These are phyloP conservation scores for Xerus inauris DNA, from an alignment of 2,113 vertebrate species.

Conservation along the genomic window DNA sequence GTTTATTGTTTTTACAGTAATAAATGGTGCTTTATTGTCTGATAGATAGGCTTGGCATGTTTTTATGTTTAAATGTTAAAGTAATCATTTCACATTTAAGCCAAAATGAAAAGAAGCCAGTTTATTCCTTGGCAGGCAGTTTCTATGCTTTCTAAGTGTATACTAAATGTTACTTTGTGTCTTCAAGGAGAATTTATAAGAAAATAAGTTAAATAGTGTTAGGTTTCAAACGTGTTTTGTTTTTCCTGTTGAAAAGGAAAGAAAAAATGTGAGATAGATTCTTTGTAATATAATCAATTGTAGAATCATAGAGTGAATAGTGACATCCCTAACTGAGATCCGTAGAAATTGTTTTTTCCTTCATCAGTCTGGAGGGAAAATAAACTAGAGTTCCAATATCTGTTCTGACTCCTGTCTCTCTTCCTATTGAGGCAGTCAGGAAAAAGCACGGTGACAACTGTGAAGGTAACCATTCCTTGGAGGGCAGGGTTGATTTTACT, in stretches of 20 bases:
- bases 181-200: conserved; percentile 72
- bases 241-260: conserved; percentile 68
- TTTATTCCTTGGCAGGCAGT: conserved; percentile 76
- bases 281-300: conserved; percentile 80
- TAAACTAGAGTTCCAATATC: conserved; percentile 57
- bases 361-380: conserved; percentile 65
- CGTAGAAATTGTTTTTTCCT: conserved; percentile 29
- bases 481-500: conserved; percentile 81
- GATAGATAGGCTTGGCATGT: background rate
- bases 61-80: conserved; percentile 30
- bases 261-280: conserved; percentile 12
- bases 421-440: conserved; percentile 68
- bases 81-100: conserved; percentile 65
- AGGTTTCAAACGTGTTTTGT: conserved; percentile 77
- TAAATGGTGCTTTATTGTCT: background rate
- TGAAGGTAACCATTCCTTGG: conserved; percentile 69
- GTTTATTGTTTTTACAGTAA: conserved; percentile 28
- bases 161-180: conserved; percentile 75
- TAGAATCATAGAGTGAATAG: conserved; percentile 69
- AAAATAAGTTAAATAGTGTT: conserved; percentile 81
- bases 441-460: conserved; percentile 43
- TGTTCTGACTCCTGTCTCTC: conserved; percentile 77
- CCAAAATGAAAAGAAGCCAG: conserved; percentile 52
- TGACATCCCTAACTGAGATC: conserved; percentile 66
- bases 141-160: conserved; percentile 75